These are phyloP conservation scores for Felis catus DNA, from an alignment of 2,113 vertebrate genomes.

Conservation along the genomic window DNA sequence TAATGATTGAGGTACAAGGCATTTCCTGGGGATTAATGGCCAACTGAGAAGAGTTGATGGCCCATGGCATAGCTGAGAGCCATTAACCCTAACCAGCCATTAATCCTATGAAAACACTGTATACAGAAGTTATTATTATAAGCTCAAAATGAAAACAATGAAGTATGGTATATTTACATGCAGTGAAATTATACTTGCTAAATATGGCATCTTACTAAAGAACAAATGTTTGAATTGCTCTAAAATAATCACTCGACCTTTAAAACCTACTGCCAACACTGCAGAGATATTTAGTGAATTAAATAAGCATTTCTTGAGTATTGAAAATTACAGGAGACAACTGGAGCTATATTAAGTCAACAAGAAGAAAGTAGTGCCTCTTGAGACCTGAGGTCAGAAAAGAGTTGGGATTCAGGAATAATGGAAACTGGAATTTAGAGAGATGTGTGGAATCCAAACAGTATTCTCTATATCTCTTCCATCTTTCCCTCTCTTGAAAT, in stretches of 20 bases:
- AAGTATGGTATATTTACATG: slow-evolving; percentile 55
- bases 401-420: not conserved
- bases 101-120: slow-evolving; percentile 78
- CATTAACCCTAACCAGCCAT: slow-evolving; percentile 80
- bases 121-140: slow-evolving; percentile 64
- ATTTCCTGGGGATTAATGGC: slow-evolving; percentile 83
- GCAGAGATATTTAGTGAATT: slow-evolving; percentile 12
- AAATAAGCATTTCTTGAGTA: slow-evolving; percentile 11
- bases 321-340: not conserved
- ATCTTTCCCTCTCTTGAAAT: not conserved
- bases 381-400: not conserved
- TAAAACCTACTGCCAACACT: not conserved
- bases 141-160: slow-evolving; percentile 70
- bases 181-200: slow-evolving; percentile 39
- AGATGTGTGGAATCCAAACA: not conserved
- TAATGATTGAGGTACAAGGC: slow-evolving; percentile 75
- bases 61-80: slow-evolving; percentile 73
- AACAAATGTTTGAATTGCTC: slow-evolving; percentile 54
- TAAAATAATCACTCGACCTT: slow-evolving; percentile 45
- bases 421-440: not conserved
- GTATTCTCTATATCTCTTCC: not conserved
- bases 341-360: not conserved
- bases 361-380: not conserved
- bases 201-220: not conserved
- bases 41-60: slow-evolving; percentile 77